These are phyloP conservation scores for Brienomyrus longianalis DNA, from an alignment of 2,113 vertebrate species.

Conservation along the genomic window DNA sequence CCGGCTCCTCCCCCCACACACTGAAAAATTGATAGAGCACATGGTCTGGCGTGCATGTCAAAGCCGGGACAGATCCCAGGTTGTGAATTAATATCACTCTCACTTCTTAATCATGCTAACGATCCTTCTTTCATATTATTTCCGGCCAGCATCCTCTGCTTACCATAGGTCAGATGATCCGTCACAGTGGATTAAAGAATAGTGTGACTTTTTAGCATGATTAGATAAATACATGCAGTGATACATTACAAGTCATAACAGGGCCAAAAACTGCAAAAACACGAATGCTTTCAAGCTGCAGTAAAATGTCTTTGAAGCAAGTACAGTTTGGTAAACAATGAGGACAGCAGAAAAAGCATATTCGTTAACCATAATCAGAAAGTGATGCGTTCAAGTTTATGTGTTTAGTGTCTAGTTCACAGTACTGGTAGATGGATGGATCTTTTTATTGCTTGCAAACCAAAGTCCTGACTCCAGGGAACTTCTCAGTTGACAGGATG, in stretches of 20 bases:
- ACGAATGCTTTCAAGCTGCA: background rate
- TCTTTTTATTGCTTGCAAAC: slow-evolving; percentile 42
- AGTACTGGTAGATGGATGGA: background rate
- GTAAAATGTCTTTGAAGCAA: background rate
- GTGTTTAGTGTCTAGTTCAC: background rate
- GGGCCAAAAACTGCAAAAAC: background rate
- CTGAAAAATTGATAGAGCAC: slow-evolving; percentile 49
- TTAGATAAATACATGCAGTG: background rate
- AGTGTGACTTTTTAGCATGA: background rate
- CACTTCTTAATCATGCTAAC: slow-evolving; percentile 47
- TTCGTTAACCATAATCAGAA: background rate
- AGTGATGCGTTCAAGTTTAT: background rate
- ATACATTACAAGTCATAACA: background rate
- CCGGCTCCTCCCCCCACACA: background rate
- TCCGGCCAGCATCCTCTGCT: background rate
- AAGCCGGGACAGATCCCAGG: slow-evolving; percentile 38
- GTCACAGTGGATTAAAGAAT: background rate
- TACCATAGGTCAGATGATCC: background rate
- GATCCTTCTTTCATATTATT: slow-evolving; percentile 30
- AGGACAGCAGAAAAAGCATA: background rate
- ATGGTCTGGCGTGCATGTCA: slow-evolving; percentile 28
- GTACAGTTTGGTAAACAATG: background rate
- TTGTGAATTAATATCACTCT: slow-evolving; percentile 46
- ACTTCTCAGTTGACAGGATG: slow-evolving; percentile 49
- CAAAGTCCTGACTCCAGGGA: slow-evolving; percentile 34